Conservation (phyloP, 2,888 invertebrate genomes). For the Dastarcus helophoroides region DNA sequence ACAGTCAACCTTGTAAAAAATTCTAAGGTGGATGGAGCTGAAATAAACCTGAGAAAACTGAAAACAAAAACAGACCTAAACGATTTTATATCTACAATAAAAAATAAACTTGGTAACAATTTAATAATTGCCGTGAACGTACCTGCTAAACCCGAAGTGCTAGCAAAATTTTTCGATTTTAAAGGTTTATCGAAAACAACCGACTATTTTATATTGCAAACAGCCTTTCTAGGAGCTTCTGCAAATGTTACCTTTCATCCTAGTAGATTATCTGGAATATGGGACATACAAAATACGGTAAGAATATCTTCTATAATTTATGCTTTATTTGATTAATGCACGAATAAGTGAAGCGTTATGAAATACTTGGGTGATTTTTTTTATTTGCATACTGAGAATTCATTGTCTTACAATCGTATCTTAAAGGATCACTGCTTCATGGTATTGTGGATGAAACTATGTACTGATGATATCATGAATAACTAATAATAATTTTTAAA, state of each 20-base stretch:
- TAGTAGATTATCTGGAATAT: constrained; percentile 60
- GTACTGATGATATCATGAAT: too few relatives aligned
- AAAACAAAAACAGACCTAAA: constrained; percentile 33
- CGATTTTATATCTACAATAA: constrained; percentile 43
- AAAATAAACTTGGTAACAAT: constrained; percentile 37
- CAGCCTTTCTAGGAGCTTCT: constrained; percentile 52
- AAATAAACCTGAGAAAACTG: constrained; percentile 30
- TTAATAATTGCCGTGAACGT: constrained; percentile 48
- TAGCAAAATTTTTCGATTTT: constrained; percentile 61
- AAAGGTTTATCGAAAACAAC: constrained; percentile 53
- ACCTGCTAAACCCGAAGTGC: constrained; percentile 51
- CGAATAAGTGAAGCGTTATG: too few relatives aligned
- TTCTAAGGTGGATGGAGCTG: constrained; percentile 31
- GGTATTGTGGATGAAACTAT: too few relatives aligned
- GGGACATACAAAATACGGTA: constrained; percentile 67
- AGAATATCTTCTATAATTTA: constrained; percentile 28
- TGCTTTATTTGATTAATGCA: too few relatives aligned
- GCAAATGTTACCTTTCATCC: constrained; percentile 64
- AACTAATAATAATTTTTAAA: too few relatives aligned
- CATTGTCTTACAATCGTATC: too few relatives aligned
- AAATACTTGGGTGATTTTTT: not conserved
- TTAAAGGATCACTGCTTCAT: too few relatives aligned
- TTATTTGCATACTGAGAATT: constrained; percentile 1
- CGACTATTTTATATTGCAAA: constrained; percentile 56
- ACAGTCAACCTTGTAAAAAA: constrained; percentile 28